Base-by-base conservation (phyloP, 2,113 vertebrate genomes). In the Podilymbus podiceps region DNA sequence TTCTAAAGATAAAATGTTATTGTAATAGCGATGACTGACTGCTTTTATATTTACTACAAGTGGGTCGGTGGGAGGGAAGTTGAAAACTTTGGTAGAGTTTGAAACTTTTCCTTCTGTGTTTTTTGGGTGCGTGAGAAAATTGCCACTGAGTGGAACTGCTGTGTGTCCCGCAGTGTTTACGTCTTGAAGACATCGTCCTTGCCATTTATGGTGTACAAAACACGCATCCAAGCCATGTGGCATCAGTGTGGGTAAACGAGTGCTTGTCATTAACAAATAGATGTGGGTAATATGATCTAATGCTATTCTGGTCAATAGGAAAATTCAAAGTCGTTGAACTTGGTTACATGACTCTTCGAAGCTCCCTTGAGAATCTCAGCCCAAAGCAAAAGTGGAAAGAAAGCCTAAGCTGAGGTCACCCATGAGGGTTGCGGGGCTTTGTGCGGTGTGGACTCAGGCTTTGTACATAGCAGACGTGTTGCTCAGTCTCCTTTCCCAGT, bases 301-400 rank as follows among this genome's bases (percentile, higher is more conserved):
- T 85, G 91, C 91, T 94, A 95, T 96, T 97, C 94, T 95, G 69
- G 96, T 97, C 92, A 85, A 79, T 91, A 85, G 97, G 92, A 97
- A 91, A 93, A 95, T 95, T 92, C 80, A 63, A 50, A 96, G 81
- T 64, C 0, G 2, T 91, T 94, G 84, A 76, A 88, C 81, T 87
- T 72, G 56, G 91, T 96, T 94, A 93, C 31, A 40, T 82, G 94
- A 96, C 44, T 94, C 91, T 89, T 89, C 0, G 1, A 93, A 66
- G 77, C 84, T 97, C 97, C 89, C 91, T 90, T 46, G 90, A 92
- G 94, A 89, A 75, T 91, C 74, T 69, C 63, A 73, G 53, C 74
- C n/a, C 62, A 59, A 58, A 82, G 66, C 31, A 95, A 47, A 85
- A 87, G 59, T 68, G 68, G 47, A 85, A 83, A 82, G 80, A n/a